Conservation (phyloP, 2,888 invertebrate genomes). For the Pseudolycoriella hygida region DNA sequence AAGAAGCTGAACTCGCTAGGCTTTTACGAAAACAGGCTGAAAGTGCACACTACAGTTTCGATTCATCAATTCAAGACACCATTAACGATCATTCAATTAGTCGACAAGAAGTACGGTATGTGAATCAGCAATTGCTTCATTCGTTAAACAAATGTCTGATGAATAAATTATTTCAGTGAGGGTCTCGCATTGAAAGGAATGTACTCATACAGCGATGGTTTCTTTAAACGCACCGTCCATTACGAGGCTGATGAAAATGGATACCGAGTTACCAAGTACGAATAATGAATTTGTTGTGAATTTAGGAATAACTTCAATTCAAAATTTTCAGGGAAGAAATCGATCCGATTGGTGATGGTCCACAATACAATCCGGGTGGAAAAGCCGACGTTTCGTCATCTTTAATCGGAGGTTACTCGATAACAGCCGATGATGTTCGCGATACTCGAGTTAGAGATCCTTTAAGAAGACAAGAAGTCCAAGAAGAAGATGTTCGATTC, state of each 20-base stretch:
- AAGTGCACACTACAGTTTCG: constrained; percentile 31
- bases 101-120: constrained; percentile 24
- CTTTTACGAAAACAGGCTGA: constrained; percentile 20
- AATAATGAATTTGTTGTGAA: constrained; percentile 7
- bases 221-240: constrained; percentile 32
- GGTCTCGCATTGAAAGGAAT: constrained; percentile 26
- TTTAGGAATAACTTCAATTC: background rate
- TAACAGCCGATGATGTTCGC: constrained; percentile 21
- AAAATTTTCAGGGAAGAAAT: constrained; percentile 25
- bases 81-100: constrained; percentile 29
- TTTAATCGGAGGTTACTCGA: constrained; percentile 29
- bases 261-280: constrained; percentile 37
- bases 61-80: constrained; percentile 27
- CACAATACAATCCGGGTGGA: constrained; percentile 29
- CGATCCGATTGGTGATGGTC: constrained; percentile 33
- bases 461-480: too few relatives aligned
- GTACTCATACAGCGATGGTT: constrained; percentile 43
- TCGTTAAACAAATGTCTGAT: background rate
- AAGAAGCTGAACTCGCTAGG: too few relatives aligned
- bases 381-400: constrained; percentile 30
- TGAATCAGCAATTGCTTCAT: background rate
- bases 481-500: too few relatives aligned
- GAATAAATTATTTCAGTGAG: constrained; percentile 1
- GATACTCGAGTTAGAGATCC: too few relatives aligned
- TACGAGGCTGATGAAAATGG: constrained; percentile 44